A percentile compares a stretch with the other conserved stretches of the same genome.
Evolutionary conservation across 1,140 invertebrate species (phyloP).

Genomic region (Drosophila tropicalis): DNA sequence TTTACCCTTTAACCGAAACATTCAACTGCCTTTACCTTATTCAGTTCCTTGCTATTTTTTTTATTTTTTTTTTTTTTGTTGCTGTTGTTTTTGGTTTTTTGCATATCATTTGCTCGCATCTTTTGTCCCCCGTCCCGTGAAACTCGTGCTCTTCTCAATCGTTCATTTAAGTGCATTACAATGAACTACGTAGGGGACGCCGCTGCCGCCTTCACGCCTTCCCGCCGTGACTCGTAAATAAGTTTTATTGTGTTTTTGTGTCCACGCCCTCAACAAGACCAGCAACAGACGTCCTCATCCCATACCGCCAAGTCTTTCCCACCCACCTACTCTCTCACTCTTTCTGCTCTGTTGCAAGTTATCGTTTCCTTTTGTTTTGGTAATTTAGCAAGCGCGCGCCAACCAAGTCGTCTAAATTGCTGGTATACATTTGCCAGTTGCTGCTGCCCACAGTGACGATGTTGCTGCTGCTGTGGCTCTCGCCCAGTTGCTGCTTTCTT

Average conservation of each 20-base stretch:
- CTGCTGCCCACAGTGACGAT: slow-evolving; percentile 50
- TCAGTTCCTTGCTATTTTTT: not conserved
- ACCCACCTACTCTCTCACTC: not conserved
- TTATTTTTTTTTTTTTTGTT: slow-evolving; percentile 18
- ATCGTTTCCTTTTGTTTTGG: slow-evolving; percentile 79
- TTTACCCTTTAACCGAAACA: slow-evolving; percentile 76
- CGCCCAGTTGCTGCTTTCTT: slow-evolving; percentile 34
- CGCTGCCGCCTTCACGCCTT: slow-evolving; percentile 37
- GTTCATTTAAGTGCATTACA: slow-evolving; percentile 74
- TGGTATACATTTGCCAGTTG: slow-evolving; percentile 65
- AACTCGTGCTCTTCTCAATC: not conserved
- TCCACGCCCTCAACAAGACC: slow-evolving; percentile 56
- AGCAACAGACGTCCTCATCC: slow-evolving; percentile 22
- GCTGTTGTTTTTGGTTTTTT: slow-evolving; percentile 25
- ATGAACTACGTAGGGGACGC: slow-evolving; percentile 66
- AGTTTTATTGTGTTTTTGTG: slow-evolving; percentile 79
- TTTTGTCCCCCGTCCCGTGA: slow-evolving; percentile 29
- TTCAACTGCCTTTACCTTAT: slow-evolving; percentile 46
- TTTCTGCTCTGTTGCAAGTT: slow-evolving; percentile 62
- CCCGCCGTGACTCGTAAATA: slow-evolving; percentile 80
- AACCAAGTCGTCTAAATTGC: slow-evolving; percentile 77
- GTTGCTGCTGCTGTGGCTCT: slow-evolving; percentile 22
- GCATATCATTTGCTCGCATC: slow-evolving; percentile 79
- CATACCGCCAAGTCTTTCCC: not conserved
- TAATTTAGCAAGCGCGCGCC: slow-evolving; percentile 75